Conservation (phyloP, 1,140 invertebrate species). For the Chrysopa pallens region DNA sequence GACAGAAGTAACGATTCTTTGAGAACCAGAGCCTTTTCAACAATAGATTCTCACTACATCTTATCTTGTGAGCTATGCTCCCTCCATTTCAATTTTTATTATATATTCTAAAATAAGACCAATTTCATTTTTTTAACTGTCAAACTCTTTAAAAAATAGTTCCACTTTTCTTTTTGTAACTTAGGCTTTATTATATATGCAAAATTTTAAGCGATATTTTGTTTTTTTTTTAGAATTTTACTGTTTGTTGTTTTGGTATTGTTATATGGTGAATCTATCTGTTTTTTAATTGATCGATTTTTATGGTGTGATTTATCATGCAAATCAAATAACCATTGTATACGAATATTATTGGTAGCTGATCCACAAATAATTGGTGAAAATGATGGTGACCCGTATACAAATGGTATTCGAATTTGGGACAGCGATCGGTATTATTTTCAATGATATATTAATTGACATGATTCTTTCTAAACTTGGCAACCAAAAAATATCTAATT, state of each 20-base stretch:
- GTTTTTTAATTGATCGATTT: slow-evolving; percentile 30
- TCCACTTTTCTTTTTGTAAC: too few relatives aligned
- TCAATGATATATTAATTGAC: slow-evolving; percentile 1
- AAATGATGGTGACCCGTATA: slow-evolving; percentile 38
- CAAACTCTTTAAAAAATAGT: too few relatives aligned
- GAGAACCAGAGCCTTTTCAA: too few relatives aligned
- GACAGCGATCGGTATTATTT: slow-evolving; percentile 58
- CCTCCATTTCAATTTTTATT: too few relatives aligned
- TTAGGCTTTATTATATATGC: too few relatives aligned
- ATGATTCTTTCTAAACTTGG: too few relatives aligned
- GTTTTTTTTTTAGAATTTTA: slow-evolving; percentile 5
- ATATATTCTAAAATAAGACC: too few relatives aligned
- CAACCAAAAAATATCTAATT: slow-evolving; percentile 1
- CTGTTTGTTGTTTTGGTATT: slow-evolving; percentile 14
- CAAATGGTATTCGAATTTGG: slow-evolving; percentile 40
- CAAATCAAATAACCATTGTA: slow-evolving; percentile 27
- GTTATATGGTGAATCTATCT: slow-evolving; percentile 36
- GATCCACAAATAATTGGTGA: slow-evolving; percentile 83
- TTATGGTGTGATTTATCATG: slow-evolving; percentile 35
- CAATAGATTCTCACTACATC: too few relatives aligned
- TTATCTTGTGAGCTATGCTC: too few relatives aligned
- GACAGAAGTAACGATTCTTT: too few relatives aligned
- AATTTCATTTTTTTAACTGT: too few relatives aligned
- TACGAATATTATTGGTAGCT: slow-evolving; percentile 64
- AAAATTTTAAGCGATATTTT: too few relatives aligned